Percentiles rank a stretch among this genome's conserved stretches.
Evolutionary conservation across 2,113 vertebrate genomes (phyloP).

Genomic region (Oncorhynchus tshawytscha): DNA sequence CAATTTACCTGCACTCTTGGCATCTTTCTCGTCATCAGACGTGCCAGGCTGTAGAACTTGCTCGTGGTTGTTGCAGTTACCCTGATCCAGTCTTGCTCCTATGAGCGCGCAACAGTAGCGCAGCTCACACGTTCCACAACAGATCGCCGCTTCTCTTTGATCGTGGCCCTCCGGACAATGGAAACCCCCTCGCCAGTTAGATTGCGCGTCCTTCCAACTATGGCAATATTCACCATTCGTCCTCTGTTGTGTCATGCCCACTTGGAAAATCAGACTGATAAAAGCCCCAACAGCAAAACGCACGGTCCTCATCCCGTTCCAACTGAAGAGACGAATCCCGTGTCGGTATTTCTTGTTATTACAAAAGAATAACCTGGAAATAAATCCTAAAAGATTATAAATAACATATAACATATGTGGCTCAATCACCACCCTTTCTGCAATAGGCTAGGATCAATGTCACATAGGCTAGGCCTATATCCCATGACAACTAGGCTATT

Average conservation of each 20-base stretch:
- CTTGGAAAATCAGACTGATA: background rate
- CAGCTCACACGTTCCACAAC: conserved; percentile 9
- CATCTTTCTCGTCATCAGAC: background rate
- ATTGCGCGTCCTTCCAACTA: conserved; percentile 77
- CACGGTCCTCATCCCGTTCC: too few species aligned
- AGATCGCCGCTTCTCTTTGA: conserved; percentile 65
- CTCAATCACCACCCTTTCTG: too few species aligned
- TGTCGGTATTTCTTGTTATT: too few species aligned
- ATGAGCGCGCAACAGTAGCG: conserved; percentile 6
- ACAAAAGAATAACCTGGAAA: too few species aligned
- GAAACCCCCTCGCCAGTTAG: conserved; percentile 77
- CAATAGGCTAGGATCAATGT: too few species aligned
- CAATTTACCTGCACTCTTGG: background rate
- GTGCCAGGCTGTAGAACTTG: background rate
- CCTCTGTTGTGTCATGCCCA: background rate
- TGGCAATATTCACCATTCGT: conserved; percentile 80
- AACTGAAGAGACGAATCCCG: too few species aligned
- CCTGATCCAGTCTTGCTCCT: conserved; percentile 14
- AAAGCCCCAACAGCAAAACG: background rate
- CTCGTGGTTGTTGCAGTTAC: background rate
- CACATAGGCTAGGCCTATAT: too few species aligned
- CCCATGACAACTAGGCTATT: too few species aligned
- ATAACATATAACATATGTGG: too few species aligned
- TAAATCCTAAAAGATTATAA: too few species aligned
- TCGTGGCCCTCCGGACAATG: conserved; percentile 83